Evolutionary conservation across 2,888 invertebrate species (phyloP).

Genomic region (Tetanocera ferruginea): DNA sequence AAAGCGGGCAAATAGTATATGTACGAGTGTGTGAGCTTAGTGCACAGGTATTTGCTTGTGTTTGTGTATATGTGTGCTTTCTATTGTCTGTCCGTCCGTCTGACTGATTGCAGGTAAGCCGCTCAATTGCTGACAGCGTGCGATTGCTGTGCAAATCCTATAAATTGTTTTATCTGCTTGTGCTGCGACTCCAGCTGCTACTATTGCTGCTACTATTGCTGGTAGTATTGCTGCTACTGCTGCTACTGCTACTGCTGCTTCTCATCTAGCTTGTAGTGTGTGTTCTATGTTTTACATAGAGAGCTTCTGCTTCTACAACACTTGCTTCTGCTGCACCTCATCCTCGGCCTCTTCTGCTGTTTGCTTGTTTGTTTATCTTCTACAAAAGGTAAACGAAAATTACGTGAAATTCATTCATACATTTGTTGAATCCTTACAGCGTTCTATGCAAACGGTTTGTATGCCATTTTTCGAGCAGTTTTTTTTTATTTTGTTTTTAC

Average conservation of each 20-base stretch:
- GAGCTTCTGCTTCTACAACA: background rate
- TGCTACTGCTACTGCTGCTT: background rate
- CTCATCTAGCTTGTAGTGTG: background rate
- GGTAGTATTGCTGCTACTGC: no score
- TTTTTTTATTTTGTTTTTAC: background rate
- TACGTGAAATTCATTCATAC: constrained; percentile 34
- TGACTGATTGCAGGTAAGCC: constrained; percentile 31
- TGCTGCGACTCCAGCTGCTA: background rate
- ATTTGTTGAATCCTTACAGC: background rate
- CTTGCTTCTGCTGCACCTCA: background rate
- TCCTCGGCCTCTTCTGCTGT: background rate
- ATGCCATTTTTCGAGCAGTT: background rate
- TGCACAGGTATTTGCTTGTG: background rate
- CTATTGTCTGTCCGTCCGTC: constrained; percentile 1
- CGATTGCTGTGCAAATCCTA: constrained; percentile 42
- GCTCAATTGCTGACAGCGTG: constrained; percentile 40
- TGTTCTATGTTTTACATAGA: background rate
- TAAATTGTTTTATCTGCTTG: constrained; percentile 41
- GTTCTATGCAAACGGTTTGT: background rate
- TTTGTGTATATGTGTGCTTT: background rate
- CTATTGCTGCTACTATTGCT: background rate
- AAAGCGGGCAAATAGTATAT: background rate
- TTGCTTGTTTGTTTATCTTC: constrained; percentile 24
- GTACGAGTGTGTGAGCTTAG: background rate
- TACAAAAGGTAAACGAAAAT: constrained; percentile 37